phyloP scores from a whole-genome alignment of 2,797 vertebrate genomes.

The Liparis tanakae region DNA sequence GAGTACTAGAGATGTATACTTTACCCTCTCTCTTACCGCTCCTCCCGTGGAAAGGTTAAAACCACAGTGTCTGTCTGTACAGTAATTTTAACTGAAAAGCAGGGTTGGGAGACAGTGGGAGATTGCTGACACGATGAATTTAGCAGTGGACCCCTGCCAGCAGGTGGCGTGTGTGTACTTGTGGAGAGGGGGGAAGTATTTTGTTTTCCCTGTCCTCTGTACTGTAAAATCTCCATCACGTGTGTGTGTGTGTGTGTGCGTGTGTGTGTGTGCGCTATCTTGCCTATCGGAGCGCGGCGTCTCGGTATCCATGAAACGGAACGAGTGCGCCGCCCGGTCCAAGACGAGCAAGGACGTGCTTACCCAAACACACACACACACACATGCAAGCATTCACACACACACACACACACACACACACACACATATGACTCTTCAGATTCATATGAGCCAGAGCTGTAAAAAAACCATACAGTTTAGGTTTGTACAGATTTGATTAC shows the following conservation, averaged over 20 bases:
- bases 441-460: slow-evolving; percentile 83
- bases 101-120: slow-evolving; percentile 58
- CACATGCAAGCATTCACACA: slow-evolving; percentile 37
- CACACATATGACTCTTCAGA: slow-evolving; percentile 70
- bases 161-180: slow-evolving; percentile 69
- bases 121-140: slow-evolving; percentile 53
- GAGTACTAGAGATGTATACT: slow-evolving; percentile 79
- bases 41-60: slow-evolving; percentile 70
- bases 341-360: slow-evolving; percentile 36
- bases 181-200: slow-evolving; percentile 60
- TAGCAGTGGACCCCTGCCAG: slow-evolving; percentile 61
- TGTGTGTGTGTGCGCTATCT: slow-evolving; percentile 40
- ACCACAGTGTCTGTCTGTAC: slow-evolving; percentile 73
- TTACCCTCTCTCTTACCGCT: slow-evolving; percentile 72
- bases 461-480: slow-evolving; percentile 80
- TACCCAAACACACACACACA: slow-evolving; percentile 33
- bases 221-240: slow-evolving; percentile 80
- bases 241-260: slow-evolving; percentile 55
- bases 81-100: slow-evolving; percentile 73
- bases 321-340: slow-evolving; percentile 36
- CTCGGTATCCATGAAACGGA: slow-evolving; percentile 37
- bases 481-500: slow-evolving; percentile 87
- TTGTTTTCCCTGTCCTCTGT: slow-evolving; percentile 77
- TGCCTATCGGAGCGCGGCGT: slow-evolving; percentile 46
- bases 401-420: slow-evolving; percentile 10